These are phyloP conservation scores for Halisarca cf. caerulea DNA, from an alignment of 37 sponge, comb jelly and placozoan species.

Conservation along the genomic window DNA sequence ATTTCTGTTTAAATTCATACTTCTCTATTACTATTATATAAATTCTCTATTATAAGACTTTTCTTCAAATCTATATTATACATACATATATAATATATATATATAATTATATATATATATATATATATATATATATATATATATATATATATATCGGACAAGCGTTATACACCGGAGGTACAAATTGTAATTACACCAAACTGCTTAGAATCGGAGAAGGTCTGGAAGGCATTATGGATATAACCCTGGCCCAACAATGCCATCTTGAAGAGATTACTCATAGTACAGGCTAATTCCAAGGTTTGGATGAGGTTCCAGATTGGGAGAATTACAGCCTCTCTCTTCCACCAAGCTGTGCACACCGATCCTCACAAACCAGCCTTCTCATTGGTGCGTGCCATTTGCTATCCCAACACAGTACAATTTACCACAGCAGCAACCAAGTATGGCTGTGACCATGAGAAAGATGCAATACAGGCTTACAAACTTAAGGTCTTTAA, in stretches of 20 bases:
- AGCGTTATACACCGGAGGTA: no score
- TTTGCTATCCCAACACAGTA: constrained; percentile 1
- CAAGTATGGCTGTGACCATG: constrained; percentile 31
- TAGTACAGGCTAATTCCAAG: constrained; percentile 27
- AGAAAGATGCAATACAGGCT: constrained; percentile 20
- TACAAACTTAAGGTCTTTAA: constrained; percentile 8
- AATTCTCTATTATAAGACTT: background rate
- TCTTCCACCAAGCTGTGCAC: constrained; percentile 7
- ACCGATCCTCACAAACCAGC: constrained; percentile 40
- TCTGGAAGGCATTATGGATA: background rate
- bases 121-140: no score
- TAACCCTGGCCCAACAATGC: background rate
- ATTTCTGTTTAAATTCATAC: no score
- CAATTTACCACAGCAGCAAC: constrained; percentile 22
- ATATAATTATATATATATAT: no score
- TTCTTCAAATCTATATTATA: background rate
- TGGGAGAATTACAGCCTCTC: constrained; percentile 40
- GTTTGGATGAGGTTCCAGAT: constrained; percentile 25
- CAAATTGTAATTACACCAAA: constrained; percentile 18
- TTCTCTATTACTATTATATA: no score
- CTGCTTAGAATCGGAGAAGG: constrained; percentile 25
- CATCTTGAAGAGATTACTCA: constrained; percentile 39
- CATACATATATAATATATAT: background rate
- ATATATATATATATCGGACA: no score
- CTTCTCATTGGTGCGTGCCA: constrained; percentile 9